Conservation (phyloP, 2,888 invertebrate genomes). For the Euspilapteryx auroguttella region DNA sequence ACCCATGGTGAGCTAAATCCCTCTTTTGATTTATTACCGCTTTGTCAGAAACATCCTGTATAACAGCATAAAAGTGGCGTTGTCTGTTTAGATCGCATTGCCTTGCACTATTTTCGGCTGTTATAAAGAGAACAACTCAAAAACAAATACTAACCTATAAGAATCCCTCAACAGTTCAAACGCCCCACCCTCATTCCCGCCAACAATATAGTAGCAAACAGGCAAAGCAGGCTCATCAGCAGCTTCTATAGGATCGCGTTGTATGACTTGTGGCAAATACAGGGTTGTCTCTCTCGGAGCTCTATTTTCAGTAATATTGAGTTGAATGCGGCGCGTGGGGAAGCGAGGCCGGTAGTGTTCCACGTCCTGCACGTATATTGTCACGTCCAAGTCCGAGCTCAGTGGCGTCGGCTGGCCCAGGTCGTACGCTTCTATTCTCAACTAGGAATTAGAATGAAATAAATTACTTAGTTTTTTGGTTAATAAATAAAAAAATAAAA, state of each 20-base stretch:
- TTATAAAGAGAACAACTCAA: no score
- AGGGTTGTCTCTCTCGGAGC: slow-evolving; percentile 66
- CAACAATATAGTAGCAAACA: slow-evolving; percentile 92
- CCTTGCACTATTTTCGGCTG: no score
- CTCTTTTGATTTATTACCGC: no score
- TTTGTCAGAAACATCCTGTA: no score
- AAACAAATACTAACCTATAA: slow-evolving; percentile 67
- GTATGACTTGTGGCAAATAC: slow-evolving; percentile 78
- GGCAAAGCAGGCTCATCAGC: slow-evolving; percentile 78
- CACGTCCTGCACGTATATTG: slow-evolving; percentile 84
- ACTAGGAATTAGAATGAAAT: slow-evolving; percentile 43
- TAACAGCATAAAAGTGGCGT: no score
- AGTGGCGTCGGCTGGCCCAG: slow-evolving; percentile 84
- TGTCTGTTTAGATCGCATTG: no score
- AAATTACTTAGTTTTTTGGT: no score
- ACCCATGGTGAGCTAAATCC: no score
- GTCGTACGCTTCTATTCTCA: slow-evolving; percentile 88
- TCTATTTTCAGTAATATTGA: slow-evolving; percentile 72
- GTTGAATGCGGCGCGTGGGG: slow-evolving; percentile 67
- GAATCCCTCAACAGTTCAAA: slow-evolving; percentile 74
- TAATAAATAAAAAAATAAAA: no score
- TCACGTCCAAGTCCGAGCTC: slow-evolving; percentile 84
- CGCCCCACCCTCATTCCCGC: slow-evolving; percentile 73
- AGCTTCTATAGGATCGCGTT: slow-evolving; percentile 83
- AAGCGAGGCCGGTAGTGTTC: slow-evolving; percentile 90